Base-by-base conservation (phyloP, 2,888 invertebrate species). In the Morpho helenor region DNA sequence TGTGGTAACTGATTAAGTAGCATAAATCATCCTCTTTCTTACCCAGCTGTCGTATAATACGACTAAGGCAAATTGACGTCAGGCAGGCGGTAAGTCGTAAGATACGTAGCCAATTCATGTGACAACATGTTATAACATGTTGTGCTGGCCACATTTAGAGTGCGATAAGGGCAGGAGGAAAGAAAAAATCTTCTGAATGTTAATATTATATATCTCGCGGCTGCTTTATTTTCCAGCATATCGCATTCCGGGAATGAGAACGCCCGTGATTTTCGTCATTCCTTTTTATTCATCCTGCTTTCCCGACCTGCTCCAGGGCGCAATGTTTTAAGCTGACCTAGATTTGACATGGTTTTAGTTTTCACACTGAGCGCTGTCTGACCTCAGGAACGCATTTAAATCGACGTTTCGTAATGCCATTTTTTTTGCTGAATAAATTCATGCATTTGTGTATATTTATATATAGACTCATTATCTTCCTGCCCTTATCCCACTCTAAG, bases 311-410 rank as follows among this genome's bases (percentile, higher is more conserved):
- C 52, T 57, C 43, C 52, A 44, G 57, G 54, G 57, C 48, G 54
- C 58, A 54, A 57, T 55, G 54, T 52, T 57, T 16, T 51, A 57
- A 52, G 54, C 44, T 57, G 57, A 61, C 57, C 60, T 54, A 57
- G 48, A 55, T 61, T 54, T 57, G 58, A 52, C 57, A 55, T 49
- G 39, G 39, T 51, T 49, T 61, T 55, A 51, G 54, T 58, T 51
- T 54, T 51, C 50, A 52, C 52, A 52, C 40, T 40, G 52, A 52
- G 8, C 52, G 52, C 45, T 52, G 39, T 52, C 8, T 61, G 44
- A 54, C 44, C 54, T 58, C 57, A 50, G 41, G 9, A 46, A 31
- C 8, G 31, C 23, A 41, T 22, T 43, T 42, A 16, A 52, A 52
- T 52, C 40, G 16, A 31, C 52, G 46, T 44, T 52, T 46, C 46